Evolutionary conservation across 2,797 vertebrate genomes (phyloP).

Genomic region (Aphelocoma californica): DNA sequence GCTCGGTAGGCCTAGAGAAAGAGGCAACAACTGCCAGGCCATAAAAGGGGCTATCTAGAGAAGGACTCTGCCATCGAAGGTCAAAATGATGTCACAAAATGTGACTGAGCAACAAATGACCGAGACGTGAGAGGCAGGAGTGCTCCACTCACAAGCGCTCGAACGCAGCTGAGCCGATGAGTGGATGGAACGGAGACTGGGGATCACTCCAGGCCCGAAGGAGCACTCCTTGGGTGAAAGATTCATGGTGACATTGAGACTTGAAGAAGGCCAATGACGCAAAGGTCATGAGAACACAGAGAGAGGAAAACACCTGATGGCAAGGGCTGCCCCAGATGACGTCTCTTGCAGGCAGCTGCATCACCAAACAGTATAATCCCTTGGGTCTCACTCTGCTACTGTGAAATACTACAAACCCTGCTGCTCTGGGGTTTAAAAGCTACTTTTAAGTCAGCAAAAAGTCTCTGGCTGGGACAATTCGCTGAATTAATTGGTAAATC

Average conservation of each 20-base stretch:
- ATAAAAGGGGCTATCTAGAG: not conserved
- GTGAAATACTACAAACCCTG: not conserved
- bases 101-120: not conserved
- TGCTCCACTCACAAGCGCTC: not conserved
- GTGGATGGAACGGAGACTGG: not conserved
- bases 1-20: not conserved
- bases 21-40: not conserved
- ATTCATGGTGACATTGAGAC: not conserved
- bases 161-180: fast-evolving
- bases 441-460: not conserved
- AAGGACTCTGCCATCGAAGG: not conserved
- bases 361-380: not conserved
- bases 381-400: not conserved
- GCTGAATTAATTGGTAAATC: not conserved
- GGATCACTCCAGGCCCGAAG: not conserved
- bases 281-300: not conserved
- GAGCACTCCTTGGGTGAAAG: not conserved
- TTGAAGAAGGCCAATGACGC: not conserved
- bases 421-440: not conserved
- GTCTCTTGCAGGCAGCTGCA: not conserved
- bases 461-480: not conserved
- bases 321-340: not conserved
- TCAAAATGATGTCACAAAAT: not conserved
- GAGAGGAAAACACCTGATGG: not conserved
- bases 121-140: not conserved